phyloP scores from a whole-genome alignment of 1,140 invertebrate species.

The Brachionus rubens region DNA sequence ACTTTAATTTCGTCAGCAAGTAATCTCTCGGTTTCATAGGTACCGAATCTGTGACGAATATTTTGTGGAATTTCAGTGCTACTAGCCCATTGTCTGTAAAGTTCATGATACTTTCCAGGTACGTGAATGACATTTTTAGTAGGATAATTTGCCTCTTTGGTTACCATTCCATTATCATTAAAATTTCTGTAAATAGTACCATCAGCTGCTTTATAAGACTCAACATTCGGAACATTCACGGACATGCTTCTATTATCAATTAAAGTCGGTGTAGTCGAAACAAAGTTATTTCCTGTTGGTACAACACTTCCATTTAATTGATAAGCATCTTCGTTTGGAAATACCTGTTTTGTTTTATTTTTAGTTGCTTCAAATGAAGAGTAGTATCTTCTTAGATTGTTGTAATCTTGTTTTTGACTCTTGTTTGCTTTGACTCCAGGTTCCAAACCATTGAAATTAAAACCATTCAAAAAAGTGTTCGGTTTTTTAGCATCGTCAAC shows the following conservation, averaged over 20 bases:
- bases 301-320: conserved; percentile 2
- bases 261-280: not conserved
- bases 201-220: conserved; percentile 32
- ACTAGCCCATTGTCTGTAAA: conserved; percentile 13
- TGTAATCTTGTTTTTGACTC: conserved; percentile 7
- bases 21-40: conserved; percentile 7
- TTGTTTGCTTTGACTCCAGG: not conserved
- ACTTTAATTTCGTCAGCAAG: conserved; percentile 19
- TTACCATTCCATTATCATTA: not conserved
- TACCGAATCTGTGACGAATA: conserved; percentile 36
- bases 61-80: conserved; percentile 28
- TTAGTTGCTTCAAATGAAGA: conserved; percentile 4
- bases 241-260: conserved; percentile 2
- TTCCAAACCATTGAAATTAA: conserved; percentile 5
- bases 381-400: conserved; percentile 4
- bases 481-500: not conserved
- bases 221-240: conserved; percentile 7
- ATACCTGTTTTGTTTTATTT: not conserved
- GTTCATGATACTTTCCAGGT: conserved; percentile 21
- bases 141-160: conserved; percentile 6
- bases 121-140: conserved; percentile 42
- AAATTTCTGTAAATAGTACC: conserved; percentile 12
- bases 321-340: not conserved
- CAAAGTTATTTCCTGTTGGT: not conserved
- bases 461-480: not conserved